Base-by-base conservation (phyloP, 2,888 invertebrate species). In the Dasypogon diadema region DNA sequence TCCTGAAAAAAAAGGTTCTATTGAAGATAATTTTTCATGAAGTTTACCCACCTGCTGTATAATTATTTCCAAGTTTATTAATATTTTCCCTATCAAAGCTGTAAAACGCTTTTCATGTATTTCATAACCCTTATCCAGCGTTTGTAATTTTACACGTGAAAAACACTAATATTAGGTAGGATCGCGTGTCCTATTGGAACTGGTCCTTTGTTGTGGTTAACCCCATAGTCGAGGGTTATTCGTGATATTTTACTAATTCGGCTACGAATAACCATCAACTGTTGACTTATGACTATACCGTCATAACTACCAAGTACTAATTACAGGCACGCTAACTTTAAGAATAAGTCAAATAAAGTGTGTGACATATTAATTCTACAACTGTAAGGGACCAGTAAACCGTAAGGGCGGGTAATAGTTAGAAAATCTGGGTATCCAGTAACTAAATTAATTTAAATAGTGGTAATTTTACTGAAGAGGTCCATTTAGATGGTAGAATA, bases 231-330 rank as follows among this genome's bases (percentile, higher is more conserved):
- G 10, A 24, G 48, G 24, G 24, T 16, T 21, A 21, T 54, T 48
- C 70, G 54, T 54, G 34, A 70, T 54, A 48, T 70, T 70, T 70
- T 30, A 54, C 70, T 70, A 70, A 70, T 70, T 70, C 46, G 51
- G 70, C 54, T 30, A 51, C 54, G 54, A 70, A 70, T 70, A 34
- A 51, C 54, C 54, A 54, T 14, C 54, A 26, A 54, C 70, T 70
- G 51, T 70, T 70, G 70, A 70, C 70, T 70, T 68, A 68, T 48
- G 51, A 51, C 51, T 48, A n/a, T n/a, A n/a, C 70, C 21, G 48
- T 21, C 34, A 54, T 18, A 18, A 70, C 10, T 30, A 24, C 4
- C 30, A 54, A 30, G n/a, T 21, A 46, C 48, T 54, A 70, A 70
- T 70, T 70, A 70, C 54, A 18, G 18, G 54, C 70, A 70, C 70